These are phyloP conservation scores for Oreochromis aureus DNA, from an alignment of 2,113 vertebrate genomes.

Conservation along the genomic window DNA sequence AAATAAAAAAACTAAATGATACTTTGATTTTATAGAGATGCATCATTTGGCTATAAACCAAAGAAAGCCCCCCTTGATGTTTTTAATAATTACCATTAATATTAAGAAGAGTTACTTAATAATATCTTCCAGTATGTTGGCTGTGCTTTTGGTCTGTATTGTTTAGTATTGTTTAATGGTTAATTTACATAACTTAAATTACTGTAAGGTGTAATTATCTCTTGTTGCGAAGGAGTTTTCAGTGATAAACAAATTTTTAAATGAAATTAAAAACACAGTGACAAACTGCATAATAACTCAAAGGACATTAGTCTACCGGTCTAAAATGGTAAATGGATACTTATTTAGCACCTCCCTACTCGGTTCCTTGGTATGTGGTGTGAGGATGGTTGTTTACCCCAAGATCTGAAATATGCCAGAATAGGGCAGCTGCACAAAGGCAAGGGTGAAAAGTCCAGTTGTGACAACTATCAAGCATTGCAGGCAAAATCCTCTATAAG, in stretches of 20 bases:
- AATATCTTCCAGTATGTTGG: background rate
- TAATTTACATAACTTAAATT: background rate
- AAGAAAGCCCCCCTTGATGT: background rate
- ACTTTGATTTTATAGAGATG: rapidly evolving
- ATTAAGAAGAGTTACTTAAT: rapidly evolving
- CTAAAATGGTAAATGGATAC: background rate
- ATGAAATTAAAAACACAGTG: background rate
- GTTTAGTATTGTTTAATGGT: background rate
- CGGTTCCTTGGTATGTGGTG: background rate
- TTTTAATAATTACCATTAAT: background rate
- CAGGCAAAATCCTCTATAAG: background rate
- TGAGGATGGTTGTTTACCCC: rapidly evolving
- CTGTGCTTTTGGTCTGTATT: background rate
- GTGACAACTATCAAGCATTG: background rate
- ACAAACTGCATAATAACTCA: background rate
- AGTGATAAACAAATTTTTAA: background rate
- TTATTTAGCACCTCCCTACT: background rate
- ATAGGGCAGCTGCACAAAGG: background rate
- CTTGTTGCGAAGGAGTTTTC: background rate
- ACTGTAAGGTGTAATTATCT: background rate
- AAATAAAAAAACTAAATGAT: rapidly evolving
- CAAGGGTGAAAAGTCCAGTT: background rate
- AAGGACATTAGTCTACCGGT: background rate
- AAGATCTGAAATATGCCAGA: background rate
- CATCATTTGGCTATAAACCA: no score